A percentile compares a stretch with the other conserved stretches of the same genome.
phyloP scores from a whole-genome alignment of 37 sponge, comb jelly and placozoan genomes.

The Petrosia ficiformis region DNA sequence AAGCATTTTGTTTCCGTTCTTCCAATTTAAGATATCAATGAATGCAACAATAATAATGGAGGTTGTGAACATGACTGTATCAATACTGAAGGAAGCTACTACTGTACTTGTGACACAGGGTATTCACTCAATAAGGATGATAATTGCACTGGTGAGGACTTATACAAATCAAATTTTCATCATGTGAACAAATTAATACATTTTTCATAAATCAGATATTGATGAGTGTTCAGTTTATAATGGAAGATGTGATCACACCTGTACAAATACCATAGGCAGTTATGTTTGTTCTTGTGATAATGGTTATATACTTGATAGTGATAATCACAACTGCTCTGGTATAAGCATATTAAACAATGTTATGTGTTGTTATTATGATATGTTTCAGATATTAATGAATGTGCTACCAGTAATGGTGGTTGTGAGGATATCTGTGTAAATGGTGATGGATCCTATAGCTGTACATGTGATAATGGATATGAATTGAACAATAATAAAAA shows the following conservation, averaged over 20 bases:
- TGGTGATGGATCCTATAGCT: not conserved
- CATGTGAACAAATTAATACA: not conserved
- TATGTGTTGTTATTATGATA: not conserved
- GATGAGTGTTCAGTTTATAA: constrained; percentile 20
- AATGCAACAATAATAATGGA: constrained; percentile 3
- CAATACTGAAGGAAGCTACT: constrained; percentile 28
- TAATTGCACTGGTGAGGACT: not conserved
- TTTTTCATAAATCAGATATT: constrained; percentile 8
- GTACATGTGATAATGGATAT: constrained; percentile 4
- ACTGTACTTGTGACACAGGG: constrained; percentile 13
- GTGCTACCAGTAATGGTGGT: constrained; percentile 8
- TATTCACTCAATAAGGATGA: not conserved
- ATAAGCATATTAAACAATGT: not conserved
- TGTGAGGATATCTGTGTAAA: not conserved
- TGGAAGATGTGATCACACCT: constrained; percentile 6
- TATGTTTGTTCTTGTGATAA: constrained; percentile 27
- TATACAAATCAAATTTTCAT: not conserved
- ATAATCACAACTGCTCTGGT: not conserved
- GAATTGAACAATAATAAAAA: not conserved
- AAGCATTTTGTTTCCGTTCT: not conserved
- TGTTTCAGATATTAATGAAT: constrained; percentile 14
- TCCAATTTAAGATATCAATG: constrained; percentile 41
- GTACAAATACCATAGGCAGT: constrained; percentile 43
- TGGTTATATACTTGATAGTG: constrained; percentile 13
- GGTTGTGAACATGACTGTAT: constrained; percentile 26